Evolutionary conservation across 2,113 vertebrate species (phyloP).

Genomic region (Pyxicephalus adspersus): DNA sequence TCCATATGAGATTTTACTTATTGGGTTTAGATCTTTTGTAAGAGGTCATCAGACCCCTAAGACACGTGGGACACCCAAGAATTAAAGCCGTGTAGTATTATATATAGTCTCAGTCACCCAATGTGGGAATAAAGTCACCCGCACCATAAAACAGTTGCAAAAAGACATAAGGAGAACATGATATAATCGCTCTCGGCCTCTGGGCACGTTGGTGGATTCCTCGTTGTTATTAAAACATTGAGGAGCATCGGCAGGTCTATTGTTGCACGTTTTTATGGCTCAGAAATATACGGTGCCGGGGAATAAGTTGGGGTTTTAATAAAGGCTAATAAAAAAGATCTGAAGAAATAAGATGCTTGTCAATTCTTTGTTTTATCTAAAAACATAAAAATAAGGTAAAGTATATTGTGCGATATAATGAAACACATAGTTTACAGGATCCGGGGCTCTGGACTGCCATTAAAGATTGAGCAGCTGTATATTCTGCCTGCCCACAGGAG

Average conservation of each 20-base stretch:
- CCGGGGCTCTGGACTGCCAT: constrained; percentile 24
- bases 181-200: too few species aligned
- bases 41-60: too few species aligned
- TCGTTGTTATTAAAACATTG: not conserved
- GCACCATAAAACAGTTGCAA: too few species aligned
- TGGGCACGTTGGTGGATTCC: not conserved
- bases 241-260: not conserved
- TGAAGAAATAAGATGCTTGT: constrained; percentile 5
- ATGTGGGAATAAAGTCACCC: too few species aligned
- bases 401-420: constrained; percentile 33
- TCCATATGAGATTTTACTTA: too few species aligned
- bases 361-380: constrained; percentile 35
- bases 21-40: too few species aligned
- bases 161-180: too few species aligned
- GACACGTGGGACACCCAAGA: too few species aligned
- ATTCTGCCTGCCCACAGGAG: constrained; percentile 3
- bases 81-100: too few species aligned
- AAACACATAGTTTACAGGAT: constrained; percentile 44
- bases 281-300: constrained; percentile 1
- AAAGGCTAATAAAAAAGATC: constrained; percentile 28
- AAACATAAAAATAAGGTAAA: constrained; percentile 35
- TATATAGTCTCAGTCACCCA: too few species aligned
- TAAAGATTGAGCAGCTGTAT: not conserved
- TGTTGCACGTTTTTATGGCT: constrained; percentile 20
- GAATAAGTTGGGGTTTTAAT: constrained; percentile 5